Evolutionary conservation across 2,797 vertebrate species (phyloP).

Genomic region (Manis javanica): DNA sequence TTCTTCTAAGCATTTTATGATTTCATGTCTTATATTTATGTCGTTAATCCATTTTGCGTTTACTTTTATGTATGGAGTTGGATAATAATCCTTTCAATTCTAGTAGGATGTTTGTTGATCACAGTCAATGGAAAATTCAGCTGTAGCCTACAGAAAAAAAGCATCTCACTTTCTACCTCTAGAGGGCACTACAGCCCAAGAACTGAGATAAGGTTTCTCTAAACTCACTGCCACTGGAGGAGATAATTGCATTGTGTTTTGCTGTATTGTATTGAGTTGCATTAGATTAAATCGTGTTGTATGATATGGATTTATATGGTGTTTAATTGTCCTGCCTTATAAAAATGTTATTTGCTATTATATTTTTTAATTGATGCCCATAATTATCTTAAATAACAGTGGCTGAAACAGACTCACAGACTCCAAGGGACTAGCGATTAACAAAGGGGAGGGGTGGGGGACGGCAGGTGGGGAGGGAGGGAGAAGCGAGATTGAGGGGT

Average conservation of each 20-base stretch:
- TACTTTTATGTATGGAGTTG: no score
- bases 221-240: not conserved
- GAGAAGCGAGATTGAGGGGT: no score
- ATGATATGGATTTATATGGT: not conserved
- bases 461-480: no score
- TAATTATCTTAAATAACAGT: not conserved
- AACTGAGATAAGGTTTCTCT: not conserved
- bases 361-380: not conserved
- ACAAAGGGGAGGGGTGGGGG: no score
- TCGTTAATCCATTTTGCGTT: no score
- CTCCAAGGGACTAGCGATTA: no score
- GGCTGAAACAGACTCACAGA: not conserved
- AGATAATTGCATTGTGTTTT: not conserved
- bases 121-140: accelerated
- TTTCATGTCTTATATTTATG: no score
- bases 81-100: not conserved
- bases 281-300: not conserved
- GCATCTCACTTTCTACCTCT: not conserved
- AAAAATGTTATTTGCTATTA: not conserved
- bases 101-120: no score
- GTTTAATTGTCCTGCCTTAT: not conserved
- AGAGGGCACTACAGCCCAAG: constrained; percentile 46
- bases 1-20: no score
- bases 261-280: not conserved
- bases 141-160: no score